Conservation (phyloP, 2,797 vertebrate genomes). For the Menidia menidia region DNA sequence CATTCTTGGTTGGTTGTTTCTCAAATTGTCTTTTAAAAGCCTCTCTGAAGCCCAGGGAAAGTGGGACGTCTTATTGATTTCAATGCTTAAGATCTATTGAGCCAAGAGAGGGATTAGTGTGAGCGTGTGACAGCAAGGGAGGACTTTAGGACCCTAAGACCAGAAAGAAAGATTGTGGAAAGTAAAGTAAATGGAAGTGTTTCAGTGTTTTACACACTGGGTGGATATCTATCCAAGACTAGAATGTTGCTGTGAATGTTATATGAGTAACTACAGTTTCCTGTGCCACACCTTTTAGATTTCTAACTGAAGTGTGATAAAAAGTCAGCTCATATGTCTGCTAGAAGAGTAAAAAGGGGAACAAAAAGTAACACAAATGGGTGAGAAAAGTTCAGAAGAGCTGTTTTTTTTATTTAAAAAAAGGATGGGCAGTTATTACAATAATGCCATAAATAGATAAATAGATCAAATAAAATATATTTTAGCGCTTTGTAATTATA, state of each 20-base stretch:
- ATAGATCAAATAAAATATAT: too few relatives aligned
- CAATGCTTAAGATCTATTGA: slow-evolving; percentile 55
- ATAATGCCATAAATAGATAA: too few relatives aligned
- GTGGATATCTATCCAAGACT: slow-evolving; percentile 2
- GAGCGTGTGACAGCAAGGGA: slow-evolving; percentile 18
- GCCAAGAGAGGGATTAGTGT: slow-evolving; percentile 47
- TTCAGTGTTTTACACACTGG: background rate
- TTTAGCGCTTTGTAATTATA: too few relatives aligned
- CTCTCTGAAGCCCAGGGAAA: slow-evolving; percentile 34
- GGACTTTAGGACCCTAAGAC: slow-evolving; percentile 44
- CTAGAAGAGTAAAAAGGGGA: too few relatives aligned
- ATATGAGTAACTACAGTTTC: too few relatives aligned
- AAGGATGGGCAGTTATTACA: too few relatives aligned
- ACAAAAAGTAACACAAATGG: too few relatives aligned
- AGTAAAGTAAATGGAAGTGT: slow-evolving; percentile 17
- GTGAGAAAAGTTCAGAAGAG: too few relatives aligned
- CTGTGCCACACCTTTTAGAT: too few relatives aligned
- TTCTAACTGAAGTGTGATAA: too few relatives aligned
- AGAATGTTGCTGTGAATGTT: background rate
- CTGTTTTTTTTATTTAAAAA: too few relatives aligned
- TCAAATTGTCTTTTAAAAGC: slow-evolving; percentile 46
- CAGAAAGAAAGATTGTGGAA: slow-evolving; percentile 22
- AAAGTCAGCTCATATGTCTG: too few relatives aligned
- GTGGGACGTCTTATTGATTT: slow-evolving; percentile 57
- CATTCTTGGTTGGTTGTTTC: slow-evolving; percentile 21